Conservation (phyloP, 2,113 vertebrate genomes). For the Melierax canorus region DNA sequence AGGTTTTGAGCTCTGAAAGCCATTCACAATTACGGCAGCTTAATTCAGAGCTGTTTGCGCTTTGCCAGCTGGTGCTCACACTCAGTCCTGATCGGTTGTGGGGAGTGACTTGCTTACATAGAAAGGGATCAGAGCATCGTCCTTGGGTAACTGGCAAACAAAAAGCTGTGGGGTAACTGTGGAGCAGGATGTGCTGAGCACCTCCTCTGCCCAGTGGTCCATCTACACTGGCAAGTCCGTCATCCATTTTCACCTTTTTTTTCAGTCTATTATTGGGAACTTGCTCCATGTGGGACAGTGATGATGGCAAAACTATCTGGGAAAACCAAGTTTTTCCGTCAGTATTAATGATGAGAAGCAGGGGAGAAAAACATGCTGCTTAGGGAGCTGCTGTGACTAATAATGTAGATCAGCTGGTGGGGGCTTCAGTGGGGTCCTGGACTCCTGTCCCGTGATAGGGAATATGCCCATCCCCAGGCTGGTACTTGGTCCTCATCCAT, state of each 20-base stretch:
- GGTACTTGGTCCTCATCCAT: not conserved
- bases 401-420: not conserved
- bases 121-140: not conserved
- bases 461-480: not conserved
- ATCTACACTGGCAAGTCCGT: not conserved
- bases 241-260: not conserved
- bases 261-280: not conserved
- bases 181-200: not conserved
- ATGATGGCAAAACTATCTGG: slow-evolving; percentile 28
- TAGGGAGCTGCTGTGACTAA: not conserved
- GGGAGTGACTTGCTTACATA: not conserved
- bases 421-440: not conserved
- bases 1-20: not conserved
- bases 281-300: not conserved
- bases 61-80: not conserved
- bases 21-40: not conserved
- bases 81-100: not conserved
- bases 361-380: not conserved
- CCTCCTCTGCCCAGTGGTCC: not conserved
- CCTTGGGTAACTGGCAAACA: not conserved
- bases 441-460: not conserved
- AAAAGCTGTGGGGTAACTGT: not conserved
- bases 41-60: not conserved
- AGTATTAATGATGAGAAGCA: slow-evolving; percentile 28
- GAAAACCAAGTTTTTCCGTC: not conserved